Conservation (phyloP, 1,140 invertebrate genomes). For the Drosophila sturtevanti region DNA sequence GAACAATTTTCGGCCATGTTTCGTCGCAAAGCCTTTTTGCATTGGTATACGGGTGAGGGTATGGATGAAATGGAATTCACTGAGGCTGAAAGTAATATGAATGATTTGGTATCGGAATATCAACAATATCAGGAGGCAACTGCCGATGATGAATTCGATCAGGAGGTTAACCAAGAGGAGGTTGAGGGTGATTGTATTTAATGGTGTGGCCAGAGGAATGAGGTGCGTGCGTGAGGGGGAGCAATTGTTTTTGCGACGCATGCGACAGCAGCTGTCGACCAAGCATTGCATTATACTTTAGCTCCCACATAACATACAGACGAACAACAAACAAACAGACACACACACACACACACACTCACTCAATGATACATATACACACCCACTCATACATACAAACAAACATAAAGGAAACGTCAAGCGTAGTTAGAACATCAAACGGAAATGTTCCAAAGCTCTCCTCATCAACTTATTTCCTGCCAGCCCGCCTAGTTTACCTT, state of each 20-base stretch:
- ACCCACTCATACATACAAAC: constrained; percentile 27
- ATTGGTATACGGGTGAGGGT: constrained; percentile 92
- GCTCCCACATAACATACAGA: constrained; percentile 20
- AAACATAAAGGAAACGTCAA: constrained; percentile 72
- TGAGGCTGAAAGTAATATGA: constrained; percentile 91
- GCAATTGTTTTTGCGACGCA: constrained; percentile 56
- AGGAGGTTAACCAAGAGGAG: constrained; percentile 84
- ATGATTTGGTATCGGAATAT: constrained; percentile 93
- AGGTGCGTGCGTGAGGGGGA: constrained; percentile 74
- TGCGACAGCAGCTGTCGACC: constrained; percentile 69
- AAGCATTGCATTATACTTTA: constrained; percentile 69
- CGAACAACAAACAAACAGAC: constrained; percentile 6
- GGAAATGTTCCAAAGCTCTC: constrained; percentile 64
- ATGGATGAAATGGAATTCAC: constrained; percentile 94
- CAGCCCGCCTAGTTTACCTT: background rate
- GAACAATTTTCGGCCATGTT: constrained; percentile 93
- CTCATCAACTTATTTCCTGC: background rate
- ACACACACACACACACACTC: constrained; percentile 25
- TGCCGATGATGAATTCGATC: constrained; percentile 88
- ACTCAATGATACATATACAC: constrained; percentile 22
- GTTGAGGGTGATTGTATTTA: constrained; percentile 83
- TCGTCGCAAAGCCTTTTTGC: constrained; percentile 93
- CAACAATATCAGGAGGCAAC: constrained; percentile 94
- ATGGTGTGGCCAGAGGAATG: constrained; percentile 82
- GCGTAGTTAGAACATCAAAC: constrained; percentile 72